Percentiles rank a stretch among this genome's conserved stretches.
Conservation (phyloP, 2,113 vertebrate species). For the Hippocampus abdominalis region DNA sequence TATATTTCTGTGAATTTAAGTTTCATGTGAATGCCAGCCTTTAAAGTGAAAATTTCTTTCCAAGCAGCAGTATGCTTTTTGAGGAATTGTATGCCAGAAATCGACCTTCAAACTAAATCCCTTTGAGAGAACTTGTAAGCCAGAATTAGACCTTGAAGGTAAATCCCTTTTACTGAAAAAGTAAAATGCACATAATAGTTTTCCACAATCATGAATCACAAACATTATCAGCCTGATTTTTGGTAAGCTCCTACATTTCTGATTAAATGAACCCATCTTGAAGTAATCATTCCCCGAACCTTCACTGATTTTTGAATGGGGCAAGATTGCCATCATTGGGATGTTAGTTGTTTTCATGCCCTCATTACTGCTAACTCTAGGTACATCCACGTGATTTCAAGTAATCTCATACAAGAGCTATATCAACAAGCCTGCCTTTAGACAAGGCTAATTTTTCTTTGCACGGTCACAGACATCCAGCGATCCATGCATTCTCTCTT, state of each 20-base stretch:
- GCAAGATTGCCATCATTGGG: neutral
- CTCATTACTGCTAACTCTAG: neutral
- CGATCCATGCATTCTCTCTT: neutral
- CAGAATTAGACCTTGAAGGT: neutral
- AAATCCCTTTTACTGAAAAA: constrained; percentile 27
- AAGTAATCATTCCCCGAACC: neutral
- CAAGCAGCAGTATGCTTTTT: constrained; percentile 34
- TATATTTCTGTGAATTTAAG: constrained; percentile 18
- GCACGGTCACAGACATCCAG: neutral
- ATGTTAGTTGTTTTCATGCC: neutral
- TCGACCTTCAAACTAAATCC: constrained; percentile 39
- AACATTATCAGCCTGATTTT: neutral
- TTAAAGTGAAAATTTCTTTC: constrained; percentile 31
- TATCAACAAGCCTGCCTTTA: neutral
- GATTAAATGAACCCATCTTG: neutral
- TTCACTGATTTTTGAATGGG: neutral
- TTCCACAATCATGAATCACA: constrained; percentile 9
- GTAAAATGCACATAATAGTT: constrained; percentile 11
- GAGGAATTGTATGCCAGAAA: constrained; percentile 35
- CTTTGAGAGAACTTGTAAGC: neutral
- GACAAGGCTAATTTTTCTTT: neutral
- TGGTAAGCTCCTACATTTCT: neutral
- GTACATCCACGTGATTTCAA: neutral
- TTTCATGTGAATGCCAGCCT: constrained; percentile 9
- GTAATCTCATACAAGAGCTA: neutral